Base-by-base conservation (phyloP, 2,797 vertebrate species). In the Sebastes kiyomatsui region DNA sequence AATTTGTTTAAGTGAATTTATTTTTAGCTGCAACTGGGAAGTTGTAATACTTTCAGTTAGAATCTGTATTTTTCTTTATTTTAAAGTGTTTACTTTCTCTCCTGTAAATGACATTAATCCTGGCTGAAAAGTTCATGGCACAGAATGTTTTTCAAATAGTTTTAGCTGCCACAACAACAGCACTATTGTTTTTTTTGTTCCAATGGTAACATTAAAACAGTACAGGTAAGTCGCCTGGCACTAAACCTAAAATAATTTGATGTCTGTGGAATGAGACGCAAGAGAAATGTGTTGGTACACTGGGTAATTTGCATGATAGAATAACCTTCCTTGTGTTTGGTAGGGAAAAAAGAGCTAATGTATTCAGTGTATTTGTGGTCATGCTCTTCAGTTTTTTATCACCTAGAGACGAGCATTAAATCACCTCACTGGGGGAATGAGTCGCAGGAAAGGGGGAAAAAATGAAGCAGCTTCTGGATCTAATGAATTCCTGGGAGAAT, bases 401-500 rank as follows among this genome's bases (percentile, higher is more conserved):
- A 96, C 93, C 95, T 86, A 91, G 96, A 96, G 96, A 95, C 95
- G 90, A 93, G 92, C 94, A 94, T 96, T 96, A 96, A 96, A 96
- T 96, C 95, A 96, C 95, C 94, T 95, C 95, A 96, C 95, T 94
- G 95, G 94, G 96, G 95, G 94, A 96, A 95, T 91, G 90, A 93
- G 94, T 95, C 87, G 92, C 88, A 89, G 81, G 88, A 86, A 94
- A 89, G 82, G 10, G 16, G 16, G 16, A 82, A 79, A 92, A 94
- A 95, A 95, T 86, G 93, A 95, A 94, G 94, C 92, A 93, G 94
- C 94, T 93, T 94, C 93, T 94, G 94, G 90, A 94, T 96, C 95
- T 96, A 96, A 96, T 96, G 95, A 96, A 96, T 95, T 96, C 96
- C 95, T 93, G 80, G 87, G 96, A 95, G 96, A 95, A 96, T 96